phyloP scores from a whole-genome alignment of 2,888 invertebrate species.

The Terebella lapidaria region DNA sequence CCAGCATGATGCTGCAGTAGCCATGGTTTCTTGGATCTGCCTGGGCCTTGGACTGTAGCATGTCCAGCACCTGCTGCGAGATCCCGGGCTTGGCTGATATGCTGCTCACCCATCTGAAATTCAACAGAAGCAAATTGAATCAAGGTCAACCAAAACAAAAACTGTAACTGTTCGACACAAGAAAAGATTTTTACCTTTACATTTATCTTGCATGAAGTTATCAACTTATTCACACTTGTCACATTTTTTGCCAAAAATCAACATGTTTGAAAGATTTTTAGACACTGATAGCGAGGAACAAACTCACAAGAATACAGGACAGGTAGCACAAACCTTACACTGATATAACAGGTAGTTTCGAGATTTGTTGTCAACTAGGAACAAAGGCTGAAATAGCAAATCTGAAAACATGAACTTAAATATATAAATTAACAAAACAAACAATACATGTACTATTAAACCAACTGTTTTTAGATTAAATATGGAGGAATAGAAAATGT shows the following conservation, averaged over 20 bases:
- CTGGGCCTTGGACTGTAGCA: not conserved
- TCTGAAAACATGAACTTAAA: no score
- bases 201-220: no score
- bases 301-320: no score
- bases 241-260: no score
- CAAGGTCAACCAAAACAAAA: not conserved
- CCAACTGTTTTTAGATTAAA: not conserved
- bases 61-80: not conserved
- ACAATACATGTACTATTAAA: not conserved
- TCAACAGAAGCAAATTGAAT: not conserved
- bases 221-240: no score
- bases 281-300: no score
- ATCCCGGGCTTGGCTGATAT: not conserved
- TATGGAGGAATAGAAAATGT: not conserved
- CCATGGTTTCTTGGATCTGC: not conserved
- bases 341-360: no score
- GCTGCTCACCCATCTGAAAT: not conserved
- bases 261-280: no score
- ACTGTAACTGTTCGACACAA: not conserved
- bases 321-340: no score
- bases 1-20: not conserved
- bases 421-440: no score
- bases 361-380: no score
- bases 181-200: not conserved
- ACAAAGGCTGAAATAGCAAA: no score